Percentiles rank a stretch among this genome's conserved stretches.
phyloP scores from a whole-genome alignment of 2,797 vertebrate genomes.

The Manis javanica region DNA sequence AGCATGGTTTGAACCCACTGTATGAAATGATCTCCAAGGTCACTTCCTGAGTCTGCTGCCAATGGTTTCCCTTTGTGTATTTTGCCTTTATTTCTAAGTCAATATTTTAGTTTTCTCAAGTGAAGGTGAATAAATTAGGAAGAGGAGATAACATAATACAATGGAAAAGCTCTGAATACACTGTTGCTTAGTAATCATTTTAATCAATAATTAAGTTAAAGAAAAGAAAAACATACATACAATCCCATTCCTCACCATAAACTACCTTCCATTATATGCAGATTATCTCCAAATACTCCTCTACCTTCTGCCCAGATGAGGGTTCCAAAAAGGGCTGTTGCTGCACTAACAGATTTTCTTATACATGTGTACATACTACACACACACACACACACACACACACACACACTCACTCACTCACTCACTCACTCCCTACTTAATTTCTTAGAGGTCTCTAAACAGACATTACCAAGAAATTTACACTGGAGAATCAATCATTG shows the following conservation, averaged over 20 bases:
- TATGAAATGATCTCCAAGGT: neutral
- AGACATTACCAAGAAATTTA: constrained; percentile 73
- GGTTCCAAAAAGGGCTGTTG: neutral
- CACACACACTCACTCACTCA: neutral
- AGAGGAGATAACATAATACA: neutral
- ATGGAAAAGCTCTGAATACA: neutral
- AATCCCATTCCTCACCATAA: neutral
- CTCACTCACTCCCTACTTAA: neutral
- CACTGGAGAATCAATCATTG: constrained; percentile 71
- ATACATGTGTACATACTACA: neutral
- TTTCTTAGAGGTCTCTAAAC: constrained; percentile 74
- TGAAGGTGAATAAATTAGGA: constrained; percentile 21
- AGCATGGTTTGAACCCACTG: neutral
- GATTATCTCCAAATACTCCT: neutral
- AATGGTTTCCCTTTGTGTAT: neutral
- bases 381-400: neutral
- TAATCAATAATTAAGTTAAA: constrained; percentile 66
- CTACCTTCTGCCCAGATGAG: neutral
- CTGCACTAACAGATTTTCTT: constrained; percentile 1
- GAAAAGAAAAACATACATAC: neutral
- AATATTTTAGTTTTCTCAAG: constrained; percentile 14
- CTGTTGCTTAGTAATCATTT: neutral
- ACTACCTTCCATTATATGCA: neutral
- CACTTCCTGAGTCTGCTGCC: neutral
- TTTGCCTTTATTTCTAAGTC: constrained; percentile 22